phyloP scores from a whole-genome alignment of 2,888 invertebrate species.

The Seira ritae region DNA sequence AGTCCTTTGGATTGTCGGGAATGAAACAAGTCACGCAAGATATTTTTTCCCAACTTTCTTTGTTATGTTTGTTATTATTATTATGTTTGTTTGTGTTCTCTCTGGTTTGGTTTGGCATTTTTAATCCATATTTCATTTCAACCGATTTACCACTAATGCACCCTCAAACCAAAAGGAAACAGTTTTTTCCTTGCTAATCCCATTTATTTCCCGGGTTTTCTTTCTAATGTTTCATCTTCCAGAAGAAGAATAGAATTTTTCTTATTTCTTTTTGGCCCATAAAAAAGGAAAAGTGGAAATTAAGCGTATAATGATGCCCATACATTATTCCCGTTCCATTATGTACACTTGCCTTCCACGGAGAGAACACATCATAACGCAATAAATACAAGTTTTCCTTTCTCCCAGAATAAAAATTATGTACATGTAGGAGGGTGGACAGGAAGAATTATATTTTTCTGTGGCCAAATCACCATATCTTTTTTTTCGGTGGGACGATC shows the following conservation, averaged over 20 bases:
- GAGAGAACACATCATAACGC: constrained; percentile 30
- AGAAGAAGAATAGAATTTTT: constrained; percentile 38
- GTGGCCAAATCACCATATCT: not conserved
- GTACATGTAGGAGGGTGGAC: not conserved
- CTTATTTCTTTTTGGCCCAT: constrained; percentile 28
- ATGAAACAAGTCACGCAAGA: not conserved
- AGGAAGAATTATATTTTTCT: not conserved
- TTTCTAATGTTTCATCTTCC: not conserved
- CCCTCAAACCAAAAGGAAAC: too few relatives aligned
- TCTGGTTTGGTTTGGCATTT: too few relatives aligned
- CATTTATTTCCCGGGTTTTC: not conserved
- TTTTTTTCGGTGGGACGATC: too few relatives aligned
- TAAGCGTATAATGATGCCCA: constrained; percentile 50
- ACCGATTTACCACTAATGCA: too few relatives aligned
- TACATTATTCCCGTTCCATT: constrained; percentile 54
- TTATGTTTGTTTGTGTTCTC: too few relatives aligned
- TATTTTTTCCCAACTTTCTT: too few relatives aligned
- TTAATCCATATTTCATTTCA: too few relatives aligned
- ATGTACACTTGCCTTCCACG: constrained; percentile 55
- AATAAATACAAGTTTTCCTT: not conserved
- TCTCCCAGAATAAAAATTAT: not conserved
- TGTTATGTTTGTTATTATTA: too few relatives aligned
- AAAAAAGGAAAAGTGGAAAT: constrained; percentile 46
- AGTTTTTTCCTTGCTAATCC: too few relatives aligned
- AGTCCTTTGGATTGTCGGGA: too few relatives aligned